Base-by-base conservation (phyloP, 2,113 vertebrate genomes). In the Pterocles orientalis region DNA sequence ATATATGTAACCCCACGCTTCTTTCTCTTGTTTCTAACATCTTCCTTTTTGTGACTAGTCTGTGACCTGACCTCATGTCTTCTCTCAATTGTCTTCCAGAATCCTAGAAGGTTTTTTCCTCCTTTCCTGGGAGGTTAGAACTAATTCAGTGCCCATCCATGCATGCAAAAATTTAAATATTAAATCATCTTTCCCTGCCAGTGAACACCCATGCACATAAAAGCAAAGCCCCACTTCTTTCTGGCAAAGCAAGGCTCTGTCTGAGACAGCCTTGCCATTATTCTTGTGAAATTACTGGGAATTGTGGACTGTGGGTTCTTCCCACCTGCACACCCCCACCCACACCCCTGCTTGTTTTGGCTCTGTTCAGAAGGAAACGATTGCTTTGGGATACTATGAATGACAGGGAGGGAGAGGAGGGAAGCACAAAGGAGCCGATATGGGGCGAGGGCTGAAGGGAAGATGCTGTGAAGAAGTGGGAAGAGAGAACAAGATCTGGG, bases 91-190 rank as follows among this genome's bases (percentile, higher is more conserved):
- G 18, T 86, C 79, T 90, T 92, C 73, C 72, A 87, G 75, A 21
- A 94, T 91, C 88, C 53, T 79, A 11, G 88, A 93, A 92, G 65
- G 48, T 47, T 91, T 91, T 94, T 69, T 24, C 33, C 54, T 80
- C 80, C 13, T 7, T 53, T 64, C 56, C 68, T 86, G 61, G 68
- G 82, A 97, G 72, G 80, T 86, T 71, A 87, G 70, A 66, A 56
- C 85, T 95, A 84, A 95, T 93, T 95, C 93, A 54, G 79, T 72
- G 86, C 77, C 65, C 83, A 84, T 47, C 61, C 83, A 94, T 86
- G 92, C 41, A 2, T 85, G 69, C 91, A 91, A 57, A 93, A 92
- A 92, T 91, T 90, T 95, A 95, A 97, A 93, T 97, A 96, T 96
- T 93, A 95, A 92, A 96, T 95, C 92, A 65, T 25, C 19, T 57